Conservation (phyloP, 2,113 vertebrate genomes). For the Mustela lutreola region DNA sequence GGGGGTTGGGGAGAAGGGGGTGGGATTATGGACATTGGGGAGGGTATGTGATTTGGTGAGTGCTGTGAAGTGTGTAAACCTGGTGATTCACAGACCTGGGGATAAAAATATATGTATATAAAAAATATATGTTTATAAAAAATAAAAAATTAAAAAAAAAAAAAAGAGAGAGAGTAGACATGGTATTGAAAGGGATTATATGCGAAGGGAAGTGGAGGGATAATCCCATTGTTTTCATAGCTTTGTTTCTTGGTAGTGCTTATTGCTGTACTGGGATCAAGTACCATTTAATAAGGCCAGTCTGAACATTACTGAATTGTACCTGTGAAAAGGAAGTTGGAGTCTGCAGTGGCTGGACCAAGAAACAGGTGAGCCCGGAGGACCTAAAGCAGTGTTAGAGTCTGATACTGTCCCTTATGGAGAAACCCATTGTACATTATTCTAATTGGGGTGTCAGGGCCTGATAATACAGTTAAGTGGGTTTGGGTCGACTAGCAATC, state of each 20-base stretch:
- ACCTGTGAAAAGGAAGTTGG: no score
- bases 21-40: no score
- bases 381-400: background rate
- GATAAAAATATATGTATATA: no score
- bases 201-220: background rate
- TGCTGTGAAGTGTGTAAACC: no score
- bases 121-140: no score
- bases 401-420: background rate
- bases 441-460: background rate
- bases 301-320: background rate
- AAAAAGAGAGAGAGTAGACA: background rate
- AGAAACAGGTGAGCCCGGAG: background rate
- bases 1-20: no score
- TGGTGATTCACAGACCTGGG: no score
- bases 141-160: no score
- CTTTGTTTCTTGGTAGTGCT: background rate
- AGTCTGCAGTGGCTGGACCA: no score
- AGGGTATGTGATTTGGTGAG: no score
- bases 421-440: background rate
- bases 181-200: background rate
- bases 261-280: conserved; percentile 20
- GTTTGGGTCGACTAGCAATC: background rate
- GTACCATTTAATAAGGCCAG: background rate
- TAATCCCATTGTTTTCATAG: background rate
- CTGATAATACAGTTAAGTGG: background rate